Conservation (phyloP, 2,113 vertebrate genomes). For the Lanius ludovicianus region DNA sequence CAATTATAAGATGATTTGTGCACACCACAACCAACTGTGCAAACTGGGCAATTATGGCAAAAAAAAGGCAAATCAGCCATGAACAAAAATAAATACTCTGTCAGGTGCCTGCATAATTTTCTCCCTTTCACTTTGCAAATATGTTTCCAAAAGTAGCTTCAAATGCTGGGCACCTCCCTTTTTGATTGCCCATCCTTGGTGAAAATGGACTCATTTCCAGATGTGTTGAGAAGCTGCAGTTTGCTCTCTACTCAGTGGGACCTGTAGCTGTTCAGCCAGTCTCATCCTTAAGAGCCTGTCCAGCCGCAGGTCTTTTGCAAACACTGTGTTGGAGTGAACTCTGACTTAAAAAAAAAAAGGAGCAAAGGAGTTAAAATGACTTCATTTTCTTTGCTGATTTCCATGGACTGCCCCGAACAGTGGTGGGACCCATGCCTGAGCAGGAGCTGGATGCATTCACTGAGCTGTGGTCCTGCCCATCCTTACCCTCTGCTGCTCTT, state of each 20-base stretch:
- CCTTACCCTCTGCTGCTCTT: neutral
- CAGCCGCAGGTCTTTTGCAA: neutral
- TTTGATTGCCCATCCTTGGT: conserved; percentile 17
- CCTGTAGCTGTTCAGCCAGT: neutral
- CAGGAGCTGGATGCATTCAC: neutral
- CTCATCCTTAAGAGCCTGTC: neutral
- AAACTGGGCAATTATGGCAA: conserved; percentile 36
- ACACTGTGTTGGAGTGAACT: neutral
- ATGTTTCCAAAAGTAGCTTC: conserved; percentile 45
- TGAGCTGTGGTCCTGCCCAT: neutral
- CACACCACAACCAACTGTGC: conserved; percentile 54
- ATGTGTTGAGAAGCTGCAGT: conserved; percentile 7
- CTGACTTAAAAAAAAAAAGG: neutral
- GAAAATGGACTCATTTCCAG: neutral
- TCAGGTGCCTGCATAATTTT: conserved; percentile 59
- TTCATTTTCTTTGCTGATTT: neutral
- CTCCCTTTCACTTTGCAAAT: conserved; percentile 35
- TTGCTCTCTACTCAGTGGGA: neutral
- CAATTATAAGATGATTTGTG: conserved; percentile 58
- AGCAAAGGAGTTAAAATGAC: conserved; percentile 49
- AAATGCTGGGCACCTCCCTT: neutral
- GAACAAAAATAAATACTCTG: conserved; percentile 53
- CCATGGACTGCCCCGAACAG: accelerated
- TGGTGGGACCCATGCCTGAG: neutral
- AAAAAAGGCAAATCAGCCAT: conserved; percentile 41